A percentile compares a stretch with the other conserved stretches of the same genome.
Evolutionary conservation across 2,888 invertebrate species (phyloP).

Genomic region (Lacanobia wlatinum): DNA sequence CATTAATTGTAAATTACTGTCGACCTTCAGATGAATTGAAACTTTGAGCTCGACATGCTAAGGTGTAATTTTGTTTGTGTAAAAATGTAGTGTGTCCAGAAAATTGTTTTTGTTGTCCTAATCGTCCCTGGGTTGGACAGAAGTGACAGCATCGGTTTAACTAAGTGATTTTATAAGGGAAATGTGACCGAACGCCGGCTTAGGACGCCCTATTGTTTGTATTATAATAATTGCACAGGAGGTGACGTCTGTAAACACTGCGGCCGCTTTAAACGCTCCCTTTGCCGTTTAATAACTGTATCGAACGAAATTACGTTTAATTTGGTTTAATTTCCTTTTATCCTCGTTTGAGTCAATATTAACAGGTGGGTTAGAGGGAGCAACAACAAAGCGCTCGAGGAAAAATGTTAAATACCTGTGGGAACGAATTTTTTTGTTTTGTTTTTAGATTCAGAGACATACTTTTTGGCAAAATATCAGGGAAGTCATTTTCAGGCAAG

Average conservation of each 20-base stretch:
- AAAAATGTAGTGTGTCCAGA: constrained; percentile 60
- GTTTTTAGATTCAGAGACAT: background rate
- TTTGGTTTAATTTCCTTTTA: constrained; percentile 32
- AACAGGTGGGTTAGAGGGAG: background rate
- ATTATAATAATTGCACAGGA: constrained; percentile 65
- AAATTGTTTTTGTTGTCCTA: constrained; percentile 74
- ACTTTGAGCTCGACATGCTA: constrained; percentile 37
- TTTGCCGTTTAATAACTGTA: constrained; percentile 47
- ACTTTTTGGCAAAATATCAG: background rate
- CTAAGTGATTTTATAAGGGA: constrained; percentile 81
- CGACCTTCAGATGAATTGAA: constrained; percentile 12
- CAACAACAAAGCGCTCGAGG: background rate
- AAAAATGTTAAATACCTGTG: background rate
- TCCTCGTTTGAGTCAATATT: constrained; percentile 18
- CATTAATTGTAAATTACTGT: constrained; percentile 29
- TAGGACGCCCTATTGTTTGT: constrained; percentile 63
- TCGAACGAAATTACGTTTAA: constrained; percentile 32
- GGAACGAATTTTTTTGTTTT: background rate
- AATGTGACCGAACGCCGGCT: constrained; percentile 67
- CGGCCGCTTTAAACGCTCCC: constrained; percentile 33
- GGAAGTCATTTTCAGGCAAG: background rate
- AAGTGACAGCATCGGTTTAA: constrained; percentile 78
- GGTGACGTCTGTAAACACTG: constrained; percentile 58
- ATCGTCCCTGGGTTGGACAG: constrained; percentile 71
- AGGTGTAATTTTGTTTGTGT: constrained; percentile 43